Conservation (phyloP, 2,888 invertebrate genomes). For the Dorcus hopei region DNA sequence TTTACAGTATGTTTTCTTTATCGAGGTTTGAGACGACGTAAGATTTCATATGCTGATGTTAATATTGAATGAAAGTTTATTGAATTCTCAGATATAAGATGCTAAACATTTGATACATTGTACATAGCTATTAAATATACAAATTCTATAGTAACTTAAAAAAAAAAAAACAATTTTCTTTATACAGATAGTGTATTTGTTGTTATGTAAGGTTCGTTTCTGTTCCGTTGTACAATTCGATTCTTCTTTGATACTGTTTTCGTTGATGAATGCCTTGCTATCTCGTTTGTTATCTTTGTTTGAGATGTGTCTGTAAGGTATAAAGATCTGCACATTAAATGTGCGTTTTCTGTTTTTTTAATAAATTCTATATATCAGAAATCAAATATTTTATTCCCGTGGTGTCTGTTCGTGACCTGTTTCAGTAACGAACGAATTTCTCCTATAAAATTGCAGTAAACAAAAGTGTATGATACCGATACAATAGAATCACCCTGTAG, state of each 20-base stretch:
- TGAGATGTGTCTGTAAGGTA: conserved; percentile 15
- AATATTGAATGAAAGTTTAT: conserved; percentile 43
- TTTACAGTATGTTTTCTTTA: background rate
- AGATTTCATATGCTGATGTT: conserved; percentile 37
- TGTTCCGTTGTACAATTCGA: background rate
- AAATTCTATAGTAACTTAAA: conserved; percentile 22
- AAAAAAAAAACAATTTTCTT: conserved; percentile 10
- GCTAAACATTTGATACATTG: conserved; percentile 41
- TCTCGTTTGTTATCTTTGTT: conserved; percentile 13
- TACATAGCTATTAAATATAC: conserved; percentile 43
- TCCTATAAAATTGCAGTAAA: background rate
- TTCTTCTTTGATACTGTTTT: conserved; percentile 9
- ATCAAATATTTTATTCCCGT: conserved; percentile 3
- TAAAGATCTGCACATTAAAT: conserved; percentile 22
- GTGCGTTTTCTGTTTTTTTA: conserved; percentile 26
- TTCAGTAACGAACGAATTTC: background rate
- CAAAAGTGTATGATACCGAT: no score
- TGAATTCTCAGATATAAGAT: conserved; percentile 32
- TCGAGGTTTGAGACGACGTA: conserved; percentile 13
- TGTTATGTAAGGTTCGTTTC: background rate
- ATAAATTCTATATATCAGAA: conserved; percentile 29
- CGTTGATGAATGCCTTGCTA: conserved; percentile 18
- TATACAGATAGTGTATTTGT: conserved; percentile 7
- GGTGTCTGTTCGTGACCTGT: background rate
- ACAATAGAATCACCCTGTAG: no score